These are phyloP conservation scores for Daubentonia madagascariensis DNA, from an alignment of 2,113 vertebrate species.

Conservation along the genomic window DNA sequence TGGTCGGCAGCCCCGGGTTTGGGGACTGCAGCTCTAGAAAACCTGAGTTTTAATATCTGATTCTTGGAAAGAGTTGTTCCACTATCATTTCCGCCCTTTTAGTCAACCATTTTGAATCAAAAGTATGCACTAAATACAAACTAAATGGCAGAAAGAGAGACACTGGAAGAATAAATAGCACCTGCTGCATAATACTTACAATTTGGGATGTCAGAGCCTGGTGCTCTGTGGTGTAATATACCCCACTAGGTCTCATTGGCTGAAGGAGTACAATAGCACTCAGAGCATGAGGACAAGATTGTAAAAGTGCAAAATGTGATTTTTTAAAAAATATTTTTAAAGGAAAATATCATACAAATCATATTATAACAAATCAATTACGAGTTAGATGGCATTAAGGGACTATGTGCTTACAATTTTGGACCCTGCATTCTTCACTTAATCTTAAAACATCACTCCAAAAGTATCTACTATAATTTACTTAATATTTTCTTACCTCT, in stretches of 20 bases:
- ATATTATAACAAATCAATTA: neutral
- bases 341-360: neutral
- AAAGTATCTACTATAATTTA: neutral
- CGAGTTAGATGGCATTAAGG: neutral
- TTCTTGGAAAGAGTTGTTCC: neutral
- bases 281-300: neutral
- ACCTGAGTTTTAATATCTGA: neutral
- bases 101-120: neutral
- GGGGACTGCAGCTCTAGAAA: neutral
- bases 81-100: neutral
- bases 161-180: neutral
- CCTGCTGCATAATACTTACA: fast-evolving
- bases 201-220: neutral
- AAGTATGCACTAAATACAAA: neutral
- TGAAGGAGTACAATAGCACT: neutral
- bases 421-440: neutral
- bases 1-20: too few species aligned
- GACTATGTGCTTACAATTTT: neutral
- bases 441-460: neutral
- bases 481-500: slow-evolving; percentile 2
- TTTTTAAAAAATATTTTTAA: neutral
- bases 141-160: neutral
- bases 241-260: too few species aligned
- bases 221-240: neutral
- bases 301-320: neutral